Percentiles rank a stretch among this genome's conserved stretches.
phyloP scores from a whole-genome alignment of 2,113 vertebrate genomes.

The Paramisgurnus dabryanus region DNA sequence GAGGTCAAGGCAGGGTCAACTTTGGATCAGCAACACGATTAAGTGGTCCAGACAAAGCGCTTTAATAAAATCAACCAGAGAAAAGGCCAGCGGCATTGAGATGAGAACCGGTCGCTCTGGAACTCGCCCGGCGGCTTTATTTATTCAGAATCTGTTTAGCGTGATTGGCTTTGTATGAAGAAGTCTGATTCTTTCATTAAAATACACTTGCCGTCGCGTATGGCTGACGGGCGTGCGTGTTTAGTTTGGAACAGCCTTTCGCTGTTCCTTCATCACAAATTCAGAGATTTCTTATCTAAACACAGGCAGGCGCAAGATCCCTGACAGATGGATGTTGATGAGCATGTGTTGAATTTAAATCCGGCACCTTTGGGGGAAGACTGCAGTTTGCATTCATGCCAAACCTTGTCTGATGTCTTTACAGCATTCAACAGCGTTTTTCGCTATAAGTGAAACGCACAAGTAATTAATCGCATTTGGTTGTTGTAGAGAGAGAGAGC shows the following conservation, averaged over 20 bases:
- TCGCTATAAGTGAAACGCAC: conserved; percentile 23
- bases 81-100: conserved; percentile 9
- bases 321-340: conserved; percentile 51
- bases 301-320: conserved; percentile 36
- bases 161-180: conserved; percentile 42
- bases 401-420: conserved; percentile 36
- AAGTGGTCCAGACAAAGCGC: conserved; percentile 35
- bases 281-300: conserved; percentile 57
- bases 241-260: conserved; percentile 11
- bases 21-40: conserved; percentile 33
- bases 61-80: conserved; percentile 43
- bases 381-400: conserved; percentile 46
- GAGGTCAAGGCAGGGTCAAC: conserved; percentile 41
- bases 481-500: not conserved
- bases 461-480: conserved; percentile 11
- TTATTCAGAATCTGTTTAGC: conserved; percentile 35
- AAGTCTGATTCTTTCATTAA: conserved; percentile 41
- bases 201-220: conserved; percentile 36
- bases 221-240: conserved; percentile 43
- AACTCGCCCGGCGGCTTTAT: conserved; percentile 16
- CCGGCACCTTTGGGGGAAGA: conserved; percentile 30
- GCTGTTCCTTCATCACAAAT: conserved; percentile 53
- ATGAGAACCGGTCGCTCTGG: conserved; percentile 14
- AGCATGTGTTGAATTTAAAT: conserved; percentile 57
- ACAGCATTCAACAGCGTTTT: conserved; percentile 36